These are phyloP conservation scores for Chrysemys picta DNA, from an alignment of 2,113 vertebrate genomes.

Conservation along the genomic window DNA sequence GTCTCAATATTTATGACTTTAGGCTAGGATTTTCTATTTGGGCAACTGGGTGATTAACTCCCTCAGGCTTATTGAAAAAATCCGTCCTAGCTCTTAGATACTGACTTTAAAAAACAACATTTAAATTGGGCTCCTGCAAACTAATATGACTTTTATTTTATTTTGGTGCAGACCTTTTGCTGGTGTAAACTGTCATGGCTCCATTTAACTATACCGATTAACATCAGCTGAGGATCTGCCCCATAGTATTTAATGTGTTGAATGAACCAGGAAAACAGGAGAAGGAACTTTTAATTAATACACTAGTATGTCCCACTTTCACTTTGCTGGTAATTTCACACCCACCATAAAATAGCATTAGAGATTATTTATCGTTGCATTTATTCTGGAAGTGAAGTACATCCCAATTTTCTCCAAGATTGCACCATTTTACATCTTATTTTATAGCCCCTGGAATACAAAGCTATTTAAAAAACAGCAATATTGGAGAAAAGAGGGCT, in stretches of 20 bases:
- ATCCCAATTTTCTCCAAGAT: background rate
- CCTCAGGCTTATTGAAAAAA: background rate
- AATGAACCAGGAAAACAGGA: background rate
- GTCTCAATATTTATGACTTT: constrained; percentile 3
- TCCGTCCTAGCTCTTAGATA: constrained; percentile 14
- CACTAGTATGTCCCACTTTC: background rate
- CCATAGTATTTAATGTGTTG: background rate
- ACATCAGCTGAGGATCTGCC: background rate
- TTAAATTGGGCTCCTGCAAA: background rate
- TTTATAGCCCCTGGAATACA: constrained; percentile 5
- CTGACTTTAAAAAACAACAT: background rate
- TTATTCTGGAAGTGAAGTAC: background rate
- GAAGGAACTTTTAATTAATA: constrained; percentile 27
- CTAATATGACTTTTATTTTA: background rate
- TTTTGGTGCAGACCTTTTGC: background rate
- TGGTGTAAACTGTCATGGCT: background rate
- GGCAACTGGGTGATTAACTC: background rate
- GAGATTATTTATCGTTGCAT: background rate
- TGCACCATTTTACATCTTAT: background rate
- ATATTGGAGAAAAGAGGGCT: background rate
- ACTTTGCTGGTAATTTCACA: background rate
- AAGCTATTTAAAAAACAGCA: background rate
- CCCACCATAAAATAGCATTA: background rate
- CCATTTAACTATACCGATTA: background rate
- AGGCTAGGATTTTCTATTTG: background rate